Evolutionary conservation across 2,113 vertebrate genomes (phyloP).

Genomic region (Numida meleagris): DNA sequence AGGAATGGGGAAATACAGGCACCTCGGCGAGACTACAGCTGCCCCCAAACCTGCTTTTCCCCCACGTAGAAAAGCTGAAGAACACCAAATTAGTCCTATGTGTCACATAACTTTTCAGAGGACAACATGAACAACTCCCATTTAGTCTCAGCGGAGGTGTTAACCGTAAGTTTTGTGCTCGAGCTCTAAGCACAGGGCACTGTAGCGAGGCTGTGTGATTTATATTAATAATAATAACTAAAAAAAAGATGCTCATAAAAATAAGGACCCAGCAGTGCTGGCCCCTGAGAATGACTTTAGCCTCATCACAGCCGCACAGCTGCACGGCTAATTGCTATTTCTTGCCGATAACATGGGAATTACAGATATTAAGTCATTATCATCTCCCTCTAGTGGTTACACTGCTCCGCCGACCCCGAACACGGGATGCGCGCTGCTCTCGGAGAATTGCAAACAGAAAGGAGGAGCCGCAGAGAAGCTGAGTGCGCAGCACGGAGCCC

Average conservation of each 20-base stretch:
- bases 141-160: background rate
- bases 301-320: background rate
- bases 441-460: accelerated
- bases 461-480: background rate
- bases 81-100: background rate
- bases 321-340: background rate
- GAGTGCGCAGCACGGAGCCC: background rate
- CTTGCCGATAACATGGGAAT: background rate
- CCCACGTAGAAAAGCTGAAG: background rate
- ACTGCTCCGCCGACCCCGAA: background rate
- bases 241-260: background rate
- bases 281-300: accelerated
- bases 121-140: accelerated
- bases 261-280: background rate
- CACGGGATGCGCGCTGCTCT: accelerated
- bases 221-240: background rate
- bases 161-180: background rate
- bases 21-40: background rate
- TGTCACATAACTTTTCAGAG: background rate
- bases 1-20: background rate
- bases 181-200: background rate
- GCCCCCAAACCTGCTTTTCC: background rate
- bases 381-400: constrained; percentile 62
- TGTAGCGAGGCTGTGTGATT: background rate
- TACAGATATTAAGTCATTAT: background rate